These are phyloP conservation scores for Troilus luridus DNA, from an alignment of 2,888 invertebrate species.

Conservation along the genomic window DNA sequence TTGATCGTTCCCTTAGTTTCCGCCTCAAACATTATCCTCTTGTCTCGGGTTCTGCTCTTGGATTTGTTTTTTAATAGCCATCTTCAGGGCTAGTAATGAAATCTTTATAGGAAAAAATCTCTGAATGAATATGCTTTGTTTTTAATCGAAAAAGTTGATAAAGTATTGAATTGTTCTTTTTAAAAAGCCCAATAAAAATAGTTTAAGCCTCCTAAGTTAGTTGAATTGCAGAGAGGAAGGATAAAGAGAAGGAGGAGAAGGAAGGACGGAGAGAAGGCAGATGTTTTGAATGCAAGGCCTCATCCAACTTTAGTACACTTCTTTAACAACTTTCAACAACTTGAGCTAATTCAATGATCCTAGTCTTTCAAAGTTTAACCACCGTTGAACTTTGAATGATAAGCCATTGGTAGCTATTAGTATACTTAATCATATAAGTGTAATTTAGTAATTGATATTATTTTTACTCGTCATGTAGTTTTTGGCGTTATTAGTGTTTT, in stretches of 20 bases:
- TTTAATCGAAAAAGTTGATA: too few relatives aligned
- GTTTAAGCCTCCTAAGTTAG: background rate
- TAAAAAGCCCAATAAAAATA: background rate
- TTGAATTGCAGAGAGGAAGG: background rate
- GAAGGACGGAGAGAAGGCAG: background rate
- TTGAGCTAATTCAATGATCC: constrained; percentile 25
- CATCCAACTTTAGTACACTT: background rate
- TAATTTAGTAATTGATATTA: background rate
- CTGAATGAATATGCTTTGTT: too few relatives aligned
- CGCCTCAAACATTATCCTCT: too few relatives aligned
- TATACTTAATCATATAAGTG: background rate
- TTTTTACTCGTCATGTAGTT: too few relatives aligned
- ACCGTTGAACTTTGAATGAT: constrained; percentile 14
- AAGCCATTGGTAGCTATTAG: background rate
- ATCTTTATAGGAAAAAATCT: too few relatives aligned
- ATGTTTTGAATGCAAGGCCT: background rate
- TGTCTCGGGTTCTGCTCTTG: too few relatives aligned
- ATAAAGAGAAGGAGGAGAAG: too few relatives aligned
- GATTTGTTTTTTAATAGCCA: too few relatives aligned
- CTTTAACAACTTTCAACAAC: constrained; percentile 26
- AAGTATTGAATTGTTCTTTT: too few relatives aligned
- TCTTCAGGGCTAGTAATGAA: too few relatives aligned
- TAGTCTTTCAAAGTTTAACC: background rate
- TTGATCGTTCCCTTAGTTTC: too few relatives aligned
- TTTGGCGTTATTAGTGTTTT: too few relatives aligned